These are phyloP conservation scores for Ceratosolen fusciceps DNA, from an alignment of 1,140 invertebrate species.

Conservation along the genomic window DNA sequence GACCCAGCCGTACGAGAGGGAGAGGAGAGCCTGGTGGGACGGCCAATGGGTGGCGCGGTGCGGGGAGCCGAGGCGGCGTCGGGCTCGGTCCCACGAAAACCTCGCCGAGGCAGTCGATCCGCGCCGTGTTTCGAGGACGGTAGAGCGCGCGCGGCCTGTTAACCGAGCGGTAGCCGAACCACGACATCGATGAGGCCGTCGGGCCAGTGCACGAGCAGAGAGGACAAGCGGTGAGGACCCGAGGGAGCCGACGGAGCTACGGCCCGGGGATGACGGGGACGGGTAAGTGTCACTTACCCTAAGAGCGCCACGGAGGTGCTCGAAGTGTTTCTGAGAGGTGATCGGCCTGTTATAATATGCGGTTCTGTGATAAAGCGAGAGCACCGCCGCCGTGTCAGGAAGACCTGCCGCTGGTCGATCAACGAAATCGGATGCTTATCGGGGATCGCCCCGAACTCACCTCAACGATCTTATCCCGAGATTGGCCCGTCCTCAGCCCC, in stretches of 20 bases:
- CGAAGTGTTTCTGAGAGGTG: neutral
- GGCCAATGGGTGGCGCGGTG: conserved; percentile 30
- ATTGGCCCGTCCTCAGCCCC: neutral
- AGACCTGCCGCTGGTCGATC: neutral
- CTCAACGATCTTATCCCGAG: neutral
- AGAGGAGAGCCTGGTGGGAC: too few relatives aligned
- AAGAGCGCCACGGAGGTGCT: neutral
- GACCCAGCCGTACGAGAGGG: conserved; percentile 7
- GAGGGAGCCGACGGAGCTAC: conserved; percentile 2
- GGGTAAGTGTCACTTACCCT: conserved; percentile 61
- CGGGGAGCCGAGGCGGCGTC: conserved; percentile 17
- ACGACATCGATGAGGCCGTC: conserved; percentile 45
- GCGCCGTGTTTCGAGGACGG: conserved; percentile 36
- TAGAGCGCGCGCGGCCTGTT: conserved; percentile 23
- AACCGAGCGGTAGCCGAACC: neutral
- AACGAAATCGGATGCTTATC: neutral
- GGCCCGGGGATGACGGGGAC: conserved; percentile 55
- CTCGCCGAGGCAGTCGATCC: conserved; percentile 30
- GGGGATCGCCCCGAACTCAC: neutral
- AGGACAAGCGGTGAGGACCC: conserved; percentile 34
- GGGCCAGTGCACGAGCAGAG: conserved; percentile 46
- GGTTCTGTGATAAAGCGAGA: neutral
- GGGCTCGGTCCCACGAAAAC: conserved; percentile 38
- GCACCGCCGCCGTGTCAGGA: conserved; percentile 23
- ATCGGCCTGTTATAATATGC: too few relatives aligned